These are phyloP conservation scores for Drepanosiphum platanoidis DNA, from an alignment of 2,888 invertebrate species.

Conservation along the genomic window DNA sequence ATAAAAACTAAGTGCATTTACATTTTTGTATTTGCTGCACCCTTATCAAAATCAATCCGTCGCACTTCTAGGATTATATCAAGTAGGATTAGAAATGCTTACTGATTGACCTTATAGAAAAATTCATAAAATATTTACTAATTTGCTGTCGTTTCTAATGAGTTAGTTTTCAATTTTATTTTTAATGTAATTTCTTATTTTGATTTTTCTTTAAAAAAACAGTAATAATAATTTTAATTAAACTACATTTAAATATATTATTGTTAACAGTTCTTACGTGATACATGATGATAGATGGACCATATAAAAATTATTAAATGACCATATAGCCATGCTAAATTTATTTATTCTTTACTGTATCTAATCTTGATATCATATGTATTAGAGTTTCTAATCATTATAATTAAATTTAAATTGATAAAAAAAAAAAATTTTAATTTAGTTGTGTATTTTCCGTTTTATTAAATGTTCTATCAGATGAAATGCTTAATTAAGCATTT, in stretches of 20 bases:
- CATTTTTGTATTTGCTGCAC: slow-evolving; percentile 48
- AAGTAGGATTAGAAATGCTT: slow-evolving; percentile 30
- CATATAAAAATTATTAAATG: background rate
- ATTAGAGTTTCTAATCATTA: background rate
- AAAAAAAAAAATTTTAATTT: background rate
- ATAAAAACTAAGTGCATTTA: slow-evolving; percentile 45
- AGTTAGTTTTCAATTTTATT: background rate
- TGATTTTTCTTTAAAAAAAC: too few species aligned
- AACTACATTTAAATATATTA: too few species aligned
- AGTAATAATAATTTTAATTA: too few species aligned
- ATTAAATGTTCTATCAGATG: background rate
- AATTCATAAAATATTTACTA: background rate
- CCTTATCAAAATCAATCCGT: slow-evolving; percentile 62
- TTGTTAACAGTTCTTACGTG: background rate
- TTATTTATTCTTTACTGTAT: background rate
- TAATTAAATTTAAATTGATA: background rate
- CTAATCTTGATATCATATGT: background rate
- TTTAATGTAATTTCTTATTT: too few species aligned
- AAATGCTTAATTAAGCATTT: background rate
- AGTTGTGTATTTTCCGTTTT: background rate
- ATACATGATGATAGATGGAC: background rate
- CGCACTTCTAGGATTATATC: slow-evolving; percentile 40
- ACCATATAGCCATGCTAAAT: background rate
- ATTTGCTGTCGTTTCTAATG: background rate
- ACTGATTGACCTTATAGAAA: slow-evolving; percentile 1